Evolutionary conservation across 2,888 invertebrate genomes (phyloP).

Genomic region (Neoitamus cyanurus): DNA sequence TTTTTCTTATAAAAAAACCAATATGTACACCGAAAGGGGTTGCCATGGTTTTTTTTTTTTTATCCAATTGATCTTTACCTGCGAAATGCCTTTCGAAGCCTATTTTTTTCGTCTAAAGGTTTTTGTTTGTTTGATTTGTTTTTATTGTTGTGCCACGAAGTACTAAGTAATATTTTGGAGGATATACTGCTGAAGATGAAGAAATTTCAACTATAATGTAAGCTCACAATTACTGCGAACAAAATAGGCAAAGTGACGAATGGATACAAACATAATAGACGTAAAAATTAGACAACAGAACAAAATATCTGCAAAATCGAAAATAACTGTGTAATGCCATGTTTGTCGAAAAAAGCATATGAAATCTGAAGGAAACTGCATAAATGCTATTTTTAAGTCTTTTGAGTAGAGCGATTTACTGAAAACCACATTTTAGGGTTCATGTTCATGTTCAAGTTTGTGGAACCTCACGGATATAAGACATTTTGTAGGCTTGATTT

Average conservation of each 20-base stretch:
- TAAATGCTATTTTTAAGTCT: slow-evolving; percentile 13
- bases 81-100: slow-evolving; percentile 48
- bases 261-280: slow-evolving; percentile 46
- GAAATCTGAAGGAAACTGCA: slow-evolving; percentile 20
- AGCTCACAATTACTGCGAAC: slow-evolving; percentile 48
- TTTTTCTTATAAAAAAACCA: background rate
- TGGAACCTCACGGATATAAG: too few species aligned
- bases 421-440: background rate
- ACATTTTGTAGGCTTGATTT: too few species aligned
- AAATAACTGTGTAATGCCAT: background rate
- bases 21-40: background rate
- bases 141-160: slow-evolving; percentile 22
- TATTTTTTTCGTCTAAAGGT: slow-evolving; percentile 52
- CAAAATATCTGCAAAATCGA: slow-evolving; percentile 51
- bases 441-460: background rate
- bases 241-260: slow-evolving; percentile 53
- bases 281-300: slow-evolving; percentile 47
- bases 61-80: slow-evolving; percentile 7
- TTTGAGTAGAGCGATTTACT: background rate
- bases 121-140: slow-evolving; percentile 23
- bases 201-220: slow-evolving; percentile 34
- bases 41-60: background rate
- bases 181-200: slow-evolving; percentile 23
- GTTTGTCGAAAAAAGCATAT: background rate
- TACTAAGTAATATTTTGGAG: slow-evolving; percentile 26